phyloP scores from a whole-genome alignment of 2,113 vertebrate genomes.

The Greenwoodochromis staneri region DNA sequence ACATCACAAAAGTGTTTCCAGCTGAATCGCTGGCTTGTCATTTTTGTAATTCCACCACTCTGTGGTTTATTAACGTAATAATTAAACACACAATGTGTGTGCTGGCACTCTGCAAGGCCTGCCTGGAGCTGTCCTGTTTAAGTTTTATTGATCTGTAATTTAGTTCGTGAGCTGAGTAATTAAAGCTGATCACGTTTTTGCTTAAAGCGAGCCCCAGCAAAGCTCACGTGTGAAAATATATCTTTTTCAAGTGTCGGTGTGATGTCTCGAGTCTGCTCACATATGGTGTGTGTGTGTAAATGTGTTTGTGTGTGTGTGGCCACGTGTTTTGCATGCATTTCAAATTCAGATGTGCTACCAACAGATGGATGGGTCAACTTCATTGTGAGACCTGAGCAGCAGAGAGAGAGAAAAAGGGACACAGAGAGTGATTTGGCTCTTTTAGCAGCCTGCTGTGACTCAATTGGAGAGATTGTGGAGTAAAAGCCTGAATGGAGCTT shows the following conservation, averaged over 20 bases:
- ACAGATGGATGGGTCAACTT: constrained; percentile 18
- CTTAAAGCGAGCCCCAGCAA: background rate
- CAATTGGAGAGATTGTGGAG: constrained; percentile 29
- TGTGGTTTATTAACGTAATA: background rate
- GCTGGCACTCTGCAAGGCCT: background rate
- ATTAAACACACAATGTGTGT: constrained; percentile 1
- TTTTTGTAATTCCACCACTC: background rate
- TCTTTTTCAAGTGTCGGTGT: background rate
- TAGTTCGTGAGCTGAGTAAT: background rate
- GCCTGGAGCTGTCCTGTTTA: background rate
- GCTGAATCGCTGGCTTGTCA: background rate
- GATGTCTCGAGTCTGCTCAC: background rate
- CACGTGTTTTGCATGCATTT: background rate
- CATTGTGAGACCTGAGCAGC: constrained; percentile 19
- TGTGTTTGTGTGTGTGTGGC: background rate
- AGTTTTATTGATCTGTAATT: constrained; percentile 25
- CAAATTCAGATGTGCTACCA: constrained; percentile 19
- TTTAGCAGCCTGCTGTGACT: constrained; percentile 45
- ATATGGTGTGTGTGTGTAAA: background rate
- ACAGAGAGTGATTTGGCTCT: constrained; percentile 31
- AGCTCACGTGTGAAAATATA: background rate
- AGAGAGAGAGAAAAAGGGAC: background rate
- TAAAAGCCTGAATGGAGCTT: constrained; percentile 58
- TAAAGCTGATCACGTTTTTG: background rate
- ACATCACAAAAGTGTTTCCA: background rate